Base-by-base conservation (phyloP, 2,113 vertebrate species). In the Dolichotis patagonum region DNA sequence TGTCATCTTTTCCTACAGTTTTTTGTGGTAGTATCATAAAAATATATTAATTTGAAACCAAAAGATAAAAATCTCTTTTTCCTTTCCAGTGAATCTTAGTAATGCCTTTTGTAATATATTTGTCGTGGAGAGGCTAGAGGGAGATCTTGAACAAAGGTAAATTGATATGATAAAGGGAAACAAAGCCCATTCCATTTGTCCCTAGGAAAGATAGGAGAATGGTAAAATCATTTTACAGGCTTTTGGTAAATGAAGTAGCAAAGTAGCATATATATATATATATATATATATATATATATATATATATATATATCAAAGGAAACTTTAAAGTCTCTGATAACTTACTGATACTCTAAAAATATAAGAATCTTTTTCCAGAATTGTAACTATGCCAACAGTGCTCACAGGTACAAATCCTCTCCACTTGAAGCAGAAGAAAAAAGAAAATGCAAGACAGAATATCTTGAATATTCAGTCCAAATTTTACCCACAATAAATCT, bases 321-420 rank as follows among this genome's bases (percentile, higher is more conserved):
- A 97, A 94, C 67, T 85, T 92, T 95, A 54, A 96, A 84, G 86
- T 86, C 91, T 92, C 88, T 78, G 86, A 92, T 96, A 96, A 96
- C 65, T 97, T 46, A 80, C 60, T 41, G 80, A 90, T 78, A 91
- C 73, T 94, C 92, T 96, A 94, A 97, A 97, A 96, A 91, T 95
- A 93, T 46, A 52, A 87, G 38, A 87, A 43, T 89, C 41, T 52
- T 91, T 52, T 96, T 96, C 83, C 80, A 93, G 91, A 96, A 94
- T 91, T 84, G 93, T 95, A 95, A 86, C 75, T 86, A 95, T 54
- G 91, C 93, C 95, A 97, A 41, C 62, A 30, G 26, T 86, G 24
- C 83, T 95, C 83, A 93, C 67, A 96, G 93, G 89, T 97, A 93
- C 73, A 96, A 96, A 96, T 83, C 32, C 32, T 94, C 62, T 96